A percentile compares a stretch with the other conserved stretches of the same genome.
phyloP scores from a whole-genome alignment of 2,888 invertebrate species.

The Aleiodes testaceus region DNA sequence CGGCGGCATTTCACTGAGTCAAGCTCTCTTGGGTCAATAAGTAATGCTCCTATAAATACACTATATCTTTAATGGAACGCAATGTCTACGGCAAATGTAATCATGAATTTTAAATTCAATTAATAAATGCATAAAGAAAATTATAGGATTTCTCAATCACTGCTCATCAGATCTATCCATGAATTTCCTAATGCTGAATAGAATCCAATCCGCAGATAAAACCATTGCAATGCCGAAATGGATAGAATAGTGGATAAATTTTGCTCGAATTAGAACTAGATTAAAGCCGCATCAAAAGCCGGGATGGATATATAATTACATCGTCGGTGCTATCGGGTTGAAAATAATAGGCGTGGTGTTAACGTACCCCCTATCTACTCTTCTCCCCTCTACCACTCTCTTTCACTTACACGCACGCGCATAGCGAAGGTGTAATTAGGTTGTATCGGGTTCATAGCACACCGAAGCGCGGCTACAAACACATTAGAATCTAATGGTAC shows the following conservation, averaged over 20 bases:
- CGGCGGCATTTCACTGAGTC: too few species aligned
- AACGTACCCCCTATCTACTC: conserved; percentile 42
- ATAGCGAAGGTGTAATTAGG: conserved; percentile 65
- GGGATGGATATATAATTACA: conserved; percentile 69
- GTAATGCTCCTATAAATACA: too few species aligned
- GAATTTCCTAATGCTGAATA: too few species aligned
- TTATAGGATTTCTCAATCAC: neutral
- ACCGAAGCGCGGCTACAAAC: conserved; percentile 58
- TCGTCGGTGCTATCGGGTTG: conserved; percentile 65
- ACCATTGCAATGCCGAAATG: neutral
- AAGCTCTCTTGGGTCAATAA: too few species aligned
- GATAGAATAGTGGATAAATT: conserved; percentile 1
- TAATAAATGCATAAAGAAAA: neutral
- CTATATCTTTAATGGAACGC: too few species aligned
- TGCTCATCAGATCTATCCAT: too few species aligned
- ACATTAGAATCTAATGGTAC: conserved; percentile 66
- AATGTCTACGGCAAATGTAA: too few species aligned
- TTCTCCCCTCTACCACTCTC: neutral
- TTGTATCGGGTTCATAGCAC: conserved; percentile 67
- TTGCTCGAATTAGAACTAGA: conserved; percentile 52
- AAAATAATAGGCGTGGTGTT: conserved; percentile 67
- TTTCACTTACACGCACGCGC: conserved; percentile 46
- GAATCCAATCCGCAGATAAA: conserved; percentile 5
- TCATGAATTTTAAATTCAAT: too few species aligned
- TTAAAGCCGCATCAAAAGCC: conserved; percentile 68